A percentile compares a stretch with the other conserved stretches of the same genome.
Evolutionary conservation across 2,797 vertebrate species (phyloP).

Genomic region (Dicrostonyx torquatus): DNA sequence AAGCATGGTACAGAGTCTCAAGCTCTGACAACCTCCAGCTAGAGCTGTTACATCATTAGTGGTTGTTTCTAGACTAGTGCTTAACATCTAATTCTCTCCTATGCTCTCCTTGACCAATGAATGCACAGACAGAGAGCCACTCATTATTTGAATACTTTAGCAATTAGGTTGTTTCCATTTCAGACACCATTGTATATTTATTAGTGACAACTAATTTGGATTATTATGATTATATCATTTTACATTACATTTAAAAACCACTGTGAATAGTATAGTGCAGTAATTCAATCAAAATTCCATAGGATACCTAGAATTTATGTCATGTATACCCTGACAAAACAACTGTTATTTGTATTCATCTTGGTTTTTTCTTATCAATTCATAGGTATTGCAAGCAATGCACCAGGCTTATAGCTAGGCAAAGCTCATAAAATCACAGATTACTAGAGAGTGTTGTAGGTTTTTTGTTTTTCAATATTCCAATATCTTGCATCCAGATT

Average conservation of each 20-base stretch:
- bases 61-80: neutral
- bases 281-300: neutral
- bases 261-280: neutral
- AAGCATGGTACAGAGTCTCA: neutral
- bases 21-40: neutral
- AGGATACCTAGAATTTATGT: neutral
- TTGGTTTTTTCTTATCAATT: neutral
- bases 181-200: neutral
- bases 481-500: neutral
- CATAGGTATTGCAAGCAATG: neutral
- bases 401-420: neutral
- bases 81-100: neutral
- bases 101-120: neutral
- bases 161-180: constrained; percentile 37
- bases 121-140: neutral
- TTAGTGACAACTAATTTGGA: neutral
- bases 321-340: neutral
- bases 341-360: neutral
- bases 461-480: constrained; percentile 14
- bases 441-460: neutral
- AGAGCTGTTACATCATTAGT: neutral
- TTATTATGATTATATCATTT: constrained; percentile 18
- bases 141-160: constrained; percentile 48
- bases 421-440: neutral
- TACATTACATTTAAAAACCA: constrained; percentile 19